These are phyloP conservation scores for Nymphalis c-album DNA, from an alignment of 2,888 invertebrate species.

Conservation along the genomic window DNA sequence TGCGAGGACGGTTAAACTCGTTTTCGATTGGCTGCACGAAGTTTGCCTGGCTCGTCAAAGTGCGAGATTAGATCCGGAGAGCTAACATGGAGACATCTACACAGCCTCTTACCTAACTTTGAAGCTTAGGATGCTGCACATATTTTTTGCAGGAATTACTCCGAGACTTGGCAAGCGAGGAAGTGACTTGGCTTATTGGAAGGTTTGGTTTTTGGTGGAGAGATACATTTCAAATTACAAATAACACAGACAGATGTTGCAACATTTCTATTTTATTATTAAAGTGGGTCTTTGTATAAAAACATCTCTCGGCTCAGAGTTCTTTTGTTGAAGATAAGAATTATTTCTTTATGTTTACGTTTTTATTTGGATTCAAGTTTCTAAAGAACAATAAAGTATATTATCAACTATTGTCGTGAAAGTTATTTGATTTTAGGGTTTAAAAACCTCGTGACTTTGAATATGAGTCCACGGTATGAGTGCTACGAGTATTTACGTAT, in stretches of 20 bases:
- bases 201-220: slow-evolving; percentile 19
- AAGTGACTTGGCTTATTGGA: slow-evolving; percentile 9
- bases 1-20: neutral
- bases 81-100: slow-evolving; percentile 29
- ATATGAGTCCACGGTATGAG: neutral
- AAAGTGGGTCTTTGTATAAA: neutral
- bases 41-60: slow-evolving; percentile 35
- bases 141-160: slow-evolving; percentile 37
- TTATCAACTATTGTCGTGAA: neutral
- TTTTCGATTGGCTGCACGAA: slow-evolving; percentile 6
- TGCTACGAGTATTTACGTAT: neutral
- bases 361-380: neutral
- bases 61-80: slow-evolving; percentile 35
- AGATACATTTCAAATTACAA: slow-evolving; percentile 1
- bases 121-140: slow-evolving; percentile 35
- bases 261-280: neutral
- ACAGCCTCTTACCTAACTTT: slow-evolving; percentile 30
- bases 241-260: neutral
- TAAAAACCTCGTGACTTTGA: neutral
- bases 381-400: neutral
- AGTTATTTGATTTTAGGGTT: neutral
- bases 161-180: slow-evolving; percentile 24
- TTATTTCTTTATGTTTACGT: neutral
- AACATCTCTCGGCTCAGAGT: neutral
- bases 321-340: slow-evolving; percentile 1